Percentiles rank a stretch among this genome's conserved stretches.
These are phyloP conservation scores for Seriola dumerili DNA, from an alignment of 2,113 vertebrate genomes.

Conservation along the genomic window DNA sequence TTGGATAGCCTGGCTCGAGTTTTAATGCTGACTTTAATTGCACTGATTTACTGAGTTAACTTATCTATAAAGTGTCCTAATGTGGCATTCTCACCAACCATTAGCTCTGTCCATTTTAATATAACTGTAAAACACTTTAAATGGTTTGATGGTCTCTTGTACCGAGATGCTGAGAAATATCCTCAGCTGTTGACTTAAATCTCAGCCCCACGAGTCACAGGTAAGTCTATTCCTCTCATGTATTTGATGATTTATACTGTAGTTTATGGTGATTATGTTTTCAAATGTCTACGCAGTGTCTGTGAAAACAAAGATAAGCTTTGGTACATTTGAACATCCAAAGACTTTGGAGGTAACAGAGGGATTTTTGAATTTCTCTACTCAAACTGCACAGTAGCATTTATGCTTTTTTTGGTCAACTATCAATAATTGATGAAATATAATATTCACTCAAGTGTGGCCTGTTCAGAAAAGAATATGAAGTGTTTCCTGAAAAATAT, in stretches of 20 bases:
- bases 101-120: conserved; percentile 45
- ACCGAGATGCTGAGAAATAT: conserved; percentile 15
- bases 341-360: not conserved
- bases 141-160: conserved; percentile 27
- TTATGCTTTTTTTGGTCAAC: not conserved
- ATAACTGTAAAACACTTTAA: conserved; percentile 44
- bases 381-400: not conserved
- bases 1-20: not conserved
- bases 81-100: conserved; percentile 44
- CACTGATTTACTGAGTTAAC: conserved; percentile 47
- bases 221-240: not conserved
- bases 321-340: not conserved
- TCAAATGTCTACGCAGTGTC: not conserved
- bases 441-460: conserved; percentile 7
- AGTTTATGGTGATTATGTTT: not conserved
- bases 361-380: not conserved
- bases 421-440: conserved; percentile 1
- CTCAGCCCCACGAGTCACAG: not conserved
- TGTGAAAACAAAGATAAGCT: not conserved
- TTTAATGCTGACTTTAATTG: conserved; percentile 60
- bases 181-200: conserved; percentile 2
- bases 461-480: not conserved
- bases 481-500: not conserved
- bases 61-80: conserved; percentile 45
- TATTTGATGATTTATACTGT: not conserved